Base-by-base conservation (phyloP, 2,797 vertebrate species). In the Myiotriccus ornatus region DNA sequence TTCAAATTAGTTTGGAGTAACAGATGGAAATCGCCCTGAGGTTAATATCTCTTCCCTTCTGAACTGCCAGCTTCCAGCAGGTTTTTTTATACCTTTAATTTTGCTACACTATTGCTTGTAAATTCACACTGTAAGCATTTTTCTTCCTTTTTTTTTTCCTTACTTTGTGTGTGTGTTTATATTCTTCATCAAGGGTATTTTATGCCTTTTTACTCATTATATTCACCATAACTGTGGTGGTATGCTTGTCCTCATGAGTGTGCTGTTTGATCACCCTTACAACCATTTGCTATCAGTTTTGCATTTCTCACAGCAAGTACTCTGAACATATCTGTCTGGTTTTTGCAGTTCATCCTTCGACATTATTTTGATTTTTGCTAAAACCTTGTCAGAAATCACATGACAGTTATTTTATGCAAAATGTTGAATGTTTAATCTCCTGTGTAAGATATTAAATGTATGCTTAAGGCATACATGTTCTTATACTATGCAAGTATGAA, bases 1-100 rank as follows among this genome's bases (percentile, higher is more conserved):
- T 79, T 82, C 63, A 96, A 52, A 77, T 90, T 82, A 76, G 25
- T 92, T 92, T 74, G 47, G 23, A 79, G 32, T 52, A 95, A 76
- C 81, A 92, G 92, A 94, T 76, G 84, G 67, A 95, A 93, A 94
- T 93, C 67, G 79, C 67, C 84, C 81, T 90, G 74, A 93, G 84
- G 84, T 95, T 92, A 94, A 90, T 94, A 89, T 59, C 44, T 79
- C 44, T 79, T 94, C 87, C 19, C 14, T 89, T 82, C 74, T 90
- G 70, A 89, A 87, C 55, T 84, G 75, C n/a, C 74, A 90, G 3
- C 25, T 90, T 95, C 74, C 63, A 92, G 67, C 70, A 90, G 50
- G 30, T 70, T 84, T 87, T 88, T 91, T 88, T 82, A 89, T 79
- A 82, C 62, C 50, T 41, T 67, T 92, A 79, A 88, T 93, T 93